These are phyloP conservation scores for Atractosteus spatula DNA, from an alignment of 2,113 vertebrate genomes.

Conservation along the genomic window DNA sequence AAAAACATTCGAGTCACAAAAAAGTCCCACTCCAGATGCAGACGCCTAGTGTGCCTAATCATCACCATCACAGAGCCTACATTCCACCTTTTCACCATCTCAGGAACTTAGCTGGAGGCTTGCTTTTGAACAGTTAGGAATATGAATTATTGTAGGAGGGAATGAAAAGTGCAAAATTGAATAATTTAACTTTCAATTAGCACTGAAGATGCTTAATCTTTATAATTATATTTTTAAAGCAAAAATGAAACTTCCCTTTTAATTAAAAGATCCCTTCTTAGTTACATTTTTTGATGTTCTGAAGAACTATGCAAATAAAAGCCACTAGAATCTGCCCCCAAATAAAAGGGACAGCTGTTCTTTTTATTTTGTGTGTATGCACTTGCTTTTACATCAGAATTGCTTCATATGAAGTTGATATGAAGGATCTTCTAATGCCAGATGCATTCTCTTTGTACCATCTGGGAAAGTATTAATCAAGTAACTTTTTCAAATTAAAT, in stretches of 20 bases:
- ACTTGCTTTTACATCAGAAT: background rate
- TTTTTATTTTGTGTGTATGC: background rate
- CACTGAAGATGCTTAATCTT: slow-evolving; percentile 12
- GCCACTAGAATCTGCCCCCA: background rate
- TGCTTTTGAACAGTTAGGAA: background rate
- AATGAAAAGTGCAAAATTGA: too few relatives aligned
- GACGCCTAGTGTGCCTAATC: too few relatives aligned
- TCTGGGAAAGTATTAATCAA: background rate
- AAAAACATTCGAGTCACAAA: too few relatives aligned
- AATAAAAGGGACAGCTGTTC: slow-evolving; percentile 7
- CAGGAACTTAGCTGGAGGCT: too few relatives aligned
- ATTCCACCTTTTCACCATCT: too few relatives aligned
- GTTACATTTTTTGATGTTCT: slow-evolving; percentile 1
- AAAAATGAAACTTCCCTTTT: slow-evolving; percentile 5
- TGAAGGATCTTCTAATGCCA: background rate
- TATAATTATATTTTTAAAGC: slow-evolving; percentile 11
- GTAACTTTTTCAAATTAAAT: background rate
- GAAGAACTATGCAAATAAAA: background rate
- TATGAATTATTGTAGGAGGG: slow-evolving; percentile 3
- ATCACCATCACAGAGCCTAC: too few relatives aligned
- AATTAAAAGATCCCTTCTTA: background rate
- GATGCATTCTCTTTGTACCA: background rate
- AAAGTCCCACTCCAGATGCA: too few relatives aligned
- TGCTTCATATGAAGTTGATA: background rate
- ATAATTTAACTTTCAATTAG: background rate